Evolutionary conservation across 2,888 invertebrate genomes (phyloP), one percentile per base, ranked within the genome.

Genomic region (Megamerina dolium): DNA sequence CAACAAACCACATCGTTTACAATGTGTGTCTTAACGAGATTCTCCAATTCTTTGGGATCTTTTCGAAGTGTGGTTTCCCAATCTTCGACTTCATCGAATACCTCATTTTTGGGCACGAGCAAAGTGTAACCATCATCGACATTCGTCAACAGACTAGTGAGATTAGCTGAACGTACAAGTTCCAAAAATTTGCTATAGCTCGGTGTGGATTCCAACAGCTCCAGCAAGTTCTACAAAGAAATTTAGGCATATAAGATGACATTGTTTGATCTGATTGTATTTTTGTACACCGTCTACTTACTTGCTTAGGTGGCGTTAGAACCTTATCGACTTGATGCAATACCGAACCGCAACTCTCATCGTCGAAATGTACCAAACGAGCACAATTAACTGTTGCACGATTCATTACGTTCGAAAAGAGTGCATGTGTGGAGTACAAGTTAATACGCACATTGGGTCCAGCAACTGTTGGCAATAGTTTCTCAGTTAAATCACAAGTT

Each of bases 381-480:
- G 81, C 82, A 62, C 85, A 85, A 60, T 85, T 83, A 0, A 80
- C 79, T 1, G 83, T 82, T 2, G 79, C 77, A 37, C 79, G 73
- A 51, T 79, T 76, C 59, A 77, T 75, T 2, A 77, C 70, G 50
- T 77, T 76, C 18, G 74, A 70, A 56, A 79, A 77, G 26, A 79
- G 60, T 3, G 77, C 75, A 47, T 78, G 68, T 14, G 76, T 78
- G 37, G 76, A 76, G 59, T 79, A 81, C 12, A 79, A 72, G 60
- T 82, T 81, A 30, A 83, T 65, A 46, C 79, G 73, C 9, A 83
- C 64, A 27, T 74, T 70, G 30, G 74, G 62, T 18, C 73, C 74
- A 9, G 68, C 66, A 5, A 73, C 64, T 0, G 80, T 77, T 12
- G 74, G 66, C 41, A 81, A 55, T 13, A 74, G 60, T 32, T 72